Percentiles rank a stretch among this genome's conserved stretches.
phyloP scores from a whole-genome alignment of 2,113 vertebrate species.

The Rhinolophus sinicus region DNA sequence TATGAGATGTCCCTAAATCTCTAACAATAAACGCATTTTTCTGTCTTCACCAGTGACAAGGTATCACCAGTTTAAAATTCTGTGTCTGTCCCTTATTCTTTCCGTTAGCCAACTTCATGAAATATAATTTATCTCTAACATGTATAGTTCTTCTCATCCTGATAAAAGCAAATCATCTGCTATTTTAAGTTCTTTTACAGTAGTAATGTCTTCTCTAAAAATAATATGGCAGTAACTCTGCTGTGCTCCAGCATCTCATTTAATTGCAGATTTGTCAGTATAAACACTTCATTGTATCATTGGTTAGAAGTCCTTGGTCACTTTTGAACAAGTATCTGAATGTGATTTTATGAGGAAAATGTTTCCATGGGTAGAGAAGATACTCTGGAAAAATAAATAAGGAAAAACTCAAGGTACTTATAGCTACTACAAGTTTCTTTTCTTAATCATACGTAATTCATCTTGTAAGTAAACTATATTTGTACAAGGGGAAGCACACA shows the following conservation, averaged over 20 bases:
- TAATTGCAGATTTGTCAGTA: constrained; percentile 55
- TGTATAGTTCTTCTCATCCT: background rate
- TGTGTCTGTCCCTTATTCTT: background rate
- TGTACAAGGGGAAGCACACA: constrained; percentile 57
- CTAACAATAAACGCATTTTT: background rate
- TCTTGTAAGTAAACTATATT: constrained; percentile 73
- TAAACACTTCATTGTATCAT: constrained; percentile 74
- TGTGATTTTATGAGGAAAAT: constrained; percentile 77
- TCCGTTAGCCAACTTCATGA: background rate
- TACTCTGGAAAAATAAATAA: constrained; percentile 74
- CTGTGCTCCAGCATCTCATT: constrained; percentile 63
- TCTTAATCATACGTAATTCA: constrained; percentile 82
- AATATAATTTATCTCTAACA: background rate
- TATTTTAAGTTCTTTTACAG: constrained; percentile 55
- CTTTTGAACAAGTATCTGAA: constrained; percentile 84
- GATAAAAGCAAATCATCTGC: constrained; percentile 22
- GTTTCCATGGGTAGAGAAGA: constrained; percentile 78
- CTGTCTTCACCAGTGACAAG: background rate
- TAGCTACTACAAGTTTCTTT: constrained; percentile 66
- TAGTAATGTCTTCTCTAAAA: constrained; percentile 70
- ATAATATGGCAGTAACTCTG: constrained; percentile 61
- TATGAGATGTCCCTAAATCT: background rate
- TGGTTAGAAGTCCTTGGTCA: constrained; percentile 69
- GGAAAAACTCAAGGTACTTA: constrained; percentile 61
- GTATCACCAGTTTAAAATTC: background rate